Base-by-base conservation (phyloP, 2,113 vertebrate species). In the Gymnarchus niloticus region DNA sequence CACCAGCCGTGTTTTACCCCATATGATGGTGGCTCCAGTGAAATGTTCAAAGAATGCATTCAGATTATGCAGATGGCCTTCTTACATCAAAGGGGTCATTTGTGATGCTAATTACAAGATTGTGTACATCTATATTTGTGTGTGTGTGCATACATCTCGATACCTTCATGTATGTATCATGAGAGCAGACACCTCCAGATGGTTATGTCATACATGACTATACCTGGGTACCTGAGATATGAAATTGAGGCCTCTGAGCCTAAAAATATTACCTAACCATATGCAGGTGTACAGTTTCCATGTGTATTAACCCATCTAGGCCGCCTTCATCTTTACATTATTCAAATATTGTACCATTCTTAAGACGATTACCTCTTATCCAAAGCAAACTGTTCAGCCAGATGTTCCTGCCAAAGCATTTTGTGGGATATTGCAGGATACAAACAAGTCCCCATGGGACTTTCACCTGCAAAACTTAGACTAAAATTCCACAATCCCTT, bases 81-180 rank as follows among this genome's bases (percentile, higher is more conserved):
- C 61, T 6, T 69, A 69, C 61, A 69, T 37, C 28, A 69, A 69
- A 37, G 12, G 61, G 33, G 25, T 69, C 10, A 37, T 69, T 17
- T 69, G 25, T 65, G 61, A 65, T 33, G 33, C 1, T 25, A 69
- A 33, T 37, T 81, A 54, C 81, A 25, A 49, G 85, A 8, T 44
- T 65, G 77, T 86, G 77, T 61, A 77, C 52, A 48, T 56, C 19
- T 73, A 46, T 19, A 23, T 44, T 12, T 85, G 59, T 81, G 33
- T 56, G 52, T 59, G 77, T 56, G 61, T 69, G n/a, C 54, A 49
- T 83, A 61, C 87, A 84, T n/a, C 33, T 80, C 6, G 37, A 44
- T 23, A 78, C 8, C 3, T 59, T 56, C 84, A 56, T 86, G 48
- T 88, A 84, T 84, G 59, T 80, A 44, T 76, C 23, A 69, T 33